Evolutionary conservation across 2,113 vertebrate genomes (phyloP).

Genomic region (Entelurus aequoreus): DNA sequence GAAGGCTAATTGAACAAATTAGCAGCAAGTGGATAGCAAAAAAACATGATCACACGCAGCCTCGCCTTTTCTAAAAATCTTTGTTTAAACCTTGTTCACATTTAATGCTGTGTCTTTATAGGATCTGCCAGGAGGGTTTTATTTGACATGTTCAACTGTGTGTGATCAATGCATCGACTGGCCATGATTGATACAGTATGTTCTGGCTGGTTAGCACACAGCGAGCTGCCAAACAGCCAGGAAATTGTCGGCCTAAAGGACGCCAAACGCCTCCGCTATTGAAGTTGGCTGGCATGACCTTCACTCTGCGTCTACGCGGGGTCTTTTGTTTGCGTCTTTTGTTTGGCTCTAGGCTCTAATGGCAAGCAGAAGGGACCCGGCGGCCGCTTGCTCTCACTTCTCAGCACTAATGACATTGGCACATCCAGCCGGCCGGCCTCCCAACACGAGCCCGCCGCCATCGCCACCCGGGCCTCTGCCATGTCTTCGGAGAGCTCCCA

Average conservation of each 20-base stretch:
- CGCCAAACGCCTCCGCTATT: slow-evolving; percentile 35
- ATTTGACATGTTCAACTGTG: slow-evolving; percentile 20
- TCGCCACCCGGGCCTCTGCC: slow-evolving; percentile 34
- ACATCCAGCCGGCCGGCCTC: slow-evolving; percentile 57
- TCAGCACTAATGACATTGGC: slow-evolving; percentile 69
- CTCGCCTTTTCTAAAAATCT: slow-evolving; percentile 6
- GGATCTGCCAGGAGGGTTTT: slow-evolving; percentile 31
- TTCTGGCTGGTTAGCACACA: slow-evolving; percentile 34
- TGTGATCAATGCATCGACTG: slow-evolving; percentile 49
- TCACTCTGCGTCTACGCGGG: slow-evolving; percentile 51
- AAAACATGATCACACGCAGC: slow-evolving; percentile 13
- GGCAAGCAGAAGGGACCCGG: slow-evolving; percentile 62
- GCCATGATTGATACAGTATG: slow-evolving; percentile 51
- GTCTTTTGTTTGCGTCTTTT: slow-evolving; percentile 58
- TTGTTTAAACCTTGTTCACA: slow-evolving; percentile 17
- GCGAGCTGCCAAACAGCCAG: slow-evolving; percentile 39
- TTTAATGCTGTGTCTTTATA: slow-evolving; percentile 24
- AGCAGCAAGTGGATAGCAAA: not conserved
- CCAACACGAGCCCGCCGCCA: slow-evolving; percentile 41
- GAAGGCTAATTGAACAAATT: slow-evolving; percentile 16
- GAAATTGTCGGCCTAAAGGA: slow-evolving; percentile 40
- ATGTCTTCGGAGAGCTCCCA: slow-evolving; percentile 68
- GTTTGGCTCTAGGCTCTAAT: slow-evolving; percentile 59
- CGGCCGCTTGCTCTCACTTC: slow-evolving; percentile 52
- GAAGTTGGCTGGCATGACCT: slow-evolving; percentile 58